Percentiles rank a stretch among this genome's conserved stretches.
phyloP scores from a whole-genome alignment of 2,888 invertebrate species.

The Heliconius cydno region DNA sequence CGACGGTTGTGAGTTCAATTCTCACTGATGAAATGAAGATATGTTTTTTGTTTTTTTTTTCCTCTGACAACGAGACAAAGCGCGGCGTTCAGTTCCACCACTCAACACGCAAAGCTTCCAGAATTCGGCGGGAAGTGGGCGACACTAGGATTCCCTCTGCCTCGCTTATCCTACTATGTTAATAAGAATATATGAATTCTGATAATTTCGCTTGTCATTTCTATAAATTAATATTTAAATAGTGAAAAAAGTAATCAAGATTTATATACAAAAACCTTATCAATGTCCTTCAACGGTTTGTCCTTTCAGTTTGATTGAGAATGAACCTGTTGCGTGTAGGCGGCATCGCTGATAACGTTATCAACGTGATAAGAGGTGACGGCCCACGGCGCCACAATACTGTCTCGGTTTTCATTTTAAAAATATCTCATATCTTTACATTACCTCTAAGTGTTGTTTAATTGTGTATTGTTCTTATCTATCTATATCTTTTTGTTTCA shows the following conservation, averaged over 20 bases:
- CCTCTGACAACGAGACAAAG: too few relatives aligned
- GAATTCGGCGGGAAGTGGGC: too few relatives aligned
- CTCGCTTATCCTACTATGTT: too few relatives aligned
- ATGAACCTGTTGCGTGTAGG: constrained; percentile 31
- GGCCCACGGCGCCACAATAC: constrained; percentile 7
- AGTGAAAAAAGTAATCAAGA: background rate
- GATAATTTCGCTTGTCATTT: too few relatives aligned
- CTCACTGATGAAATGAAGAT: too few relatives aligned
- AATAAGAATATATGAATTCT: too few relatives aligned
- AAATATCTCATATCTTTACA: background rate
- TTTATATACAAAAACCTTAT: constrained; percentile 8
- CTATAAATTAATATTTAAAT: too few relatives aligned
- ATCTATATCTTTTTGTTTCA: constrained; percentile 2
- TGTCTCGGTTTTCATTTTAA: constrained; percentile 1
- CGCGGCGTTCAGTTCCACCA: too few relatives aligned
- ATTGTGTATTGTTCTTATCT: constrained; percentile 7
- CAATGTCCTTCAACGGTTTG: constrained; percentile 16
- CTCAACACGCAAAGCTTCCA: too few relatives aligned
- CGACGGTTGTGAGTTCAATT: too few relatives aligned
- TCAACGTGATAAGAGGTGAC: constrained; percentile 8
- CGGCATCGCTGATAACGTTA: constrained; percentile 24
- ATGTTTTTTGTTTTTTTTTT: too few relatives aligned
- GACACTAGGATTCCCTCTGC: too few relatives aligned
- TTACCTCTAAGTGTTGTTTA: background rate
- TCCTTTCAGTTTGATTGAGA: constrained; percentile 24